phyloP scores from a whole-genome alignment of 2,113 vertebrate species.

The Perognathus longimembris region DNA sequence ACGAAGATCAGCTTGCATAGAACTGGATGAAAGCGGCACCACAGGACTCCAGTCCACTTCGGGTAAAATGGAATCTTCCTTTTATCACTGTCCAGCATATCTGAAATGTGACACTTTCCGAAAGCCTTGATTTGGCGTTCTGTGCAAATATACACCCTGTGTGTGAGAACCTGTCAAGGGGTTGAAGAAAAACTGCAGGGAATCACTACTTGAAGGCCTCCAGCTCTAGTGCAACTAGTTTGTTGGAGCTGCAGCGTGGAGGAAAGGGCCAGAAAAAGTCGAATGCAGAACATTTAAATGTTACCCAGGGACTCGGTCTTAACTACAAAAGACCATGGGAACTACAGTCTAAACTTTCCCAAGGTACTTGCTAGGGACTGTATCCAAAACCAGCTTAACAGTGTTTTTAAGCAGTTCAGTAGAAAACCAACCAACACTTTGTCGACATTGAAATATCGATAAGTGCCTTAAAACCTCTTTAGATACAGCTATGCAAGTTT shows the following conservation, averaged over 20 bases:
- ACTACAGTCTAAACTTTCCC: conserved; percentile 78
- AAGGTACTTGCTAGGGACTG: conserved; percentile 84
- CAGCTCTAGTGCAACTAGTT: neutral
- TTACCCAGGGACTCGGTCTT: conserved; percentile 54
- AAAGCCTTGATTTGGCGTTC: no score
- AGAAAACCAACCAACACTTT: conserved; percentile 82
- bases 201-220: conserved; percentile 61
- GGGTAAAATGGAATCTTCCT: neutral
- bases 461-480: conserved; percentile 98
- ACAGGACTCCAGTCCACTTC: conserved; percentile 50
- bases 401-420: conserved; percentile 87
- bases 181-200: neutral
- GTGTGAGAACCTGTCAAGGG: neutral
- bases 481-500: conserved; percentile 99
- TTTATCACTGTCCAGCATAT: neutral
- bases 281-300: conserved; percentile 76
- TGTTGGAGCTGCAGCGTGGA: conserved; percentile 46
- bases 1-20: conserved; percentile 97
- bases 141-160: no score
- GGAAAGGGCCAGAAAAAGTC: conserved; percentile 80
- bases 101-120: no score
- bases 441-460: conserved; percentile 85
- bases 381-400: conserved; percentile 83
- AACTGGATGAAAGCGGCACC: conserved; percentile 4
- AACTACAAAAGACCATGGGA: conserved; percentile 72